Base-by-base conservation (phyloP, 2,113 vertebrate species). In the Lathamus discolor region DNA sequence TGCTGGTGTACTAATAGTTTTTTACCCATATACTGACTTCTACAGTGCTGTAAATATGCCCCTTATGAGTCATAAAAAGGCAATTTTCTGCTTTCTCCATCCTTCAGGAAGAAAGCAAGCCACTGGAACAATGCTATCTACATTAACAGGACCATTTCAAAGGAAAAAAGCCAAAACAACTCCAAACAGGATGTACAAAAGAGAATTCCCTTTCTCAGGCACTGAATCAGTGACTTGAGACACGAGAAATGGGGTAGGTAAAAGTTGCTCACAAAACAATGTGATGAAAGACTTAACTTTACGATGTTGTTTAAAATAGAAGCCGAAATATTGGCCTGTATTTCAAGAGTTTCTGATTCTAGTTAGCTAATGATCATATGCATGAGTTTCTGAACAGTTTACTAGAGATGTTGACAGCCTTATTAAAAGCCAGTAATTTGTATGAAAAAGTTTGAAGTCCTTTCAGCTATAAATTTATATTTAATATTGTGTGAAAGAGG, bases 21-120 rank as follows among this genome's bases (percentile, higher is more conserved):
- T 83, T 66, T 85, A 51, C 46, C 9, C 8, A 14, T 51, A n/a
- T 51, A n/a, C 8, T 27, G 48, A 64, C 43, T 77, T 74, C 49
- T 2, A 48, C 0, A 0, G 9, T 83, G 7, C 14, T 17, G 22
- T 59, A 83, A 64, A 66, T 81, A 28, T 86, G 28, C 51, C 73
- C 28, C 29, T 74, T 83, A 67, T 48, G 49, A 92, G 55, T 55
- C 67, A 82, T 59, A 61, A 92, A 93, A 85, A 52, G 7, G 20
- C 61, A 20, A 43, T 80, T 86, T 89, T 88, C 77, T 49, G 66
- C 24, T 49, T 96, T 63, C 17, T 84, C 25, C 4, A 5, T 59
- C 19, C 22, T 78, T 84, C 66, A 88, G 69, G 84, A 92, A 89
- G 46, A 86, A 94, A 67, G 13, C 13, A 66, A 91, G 17, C 33